A percentile compares a stretch with the other conserved stretches of the same genome.
Conservation (phyloP, 2,797 vertebrate species). For the Myotis myotis region DNA sequence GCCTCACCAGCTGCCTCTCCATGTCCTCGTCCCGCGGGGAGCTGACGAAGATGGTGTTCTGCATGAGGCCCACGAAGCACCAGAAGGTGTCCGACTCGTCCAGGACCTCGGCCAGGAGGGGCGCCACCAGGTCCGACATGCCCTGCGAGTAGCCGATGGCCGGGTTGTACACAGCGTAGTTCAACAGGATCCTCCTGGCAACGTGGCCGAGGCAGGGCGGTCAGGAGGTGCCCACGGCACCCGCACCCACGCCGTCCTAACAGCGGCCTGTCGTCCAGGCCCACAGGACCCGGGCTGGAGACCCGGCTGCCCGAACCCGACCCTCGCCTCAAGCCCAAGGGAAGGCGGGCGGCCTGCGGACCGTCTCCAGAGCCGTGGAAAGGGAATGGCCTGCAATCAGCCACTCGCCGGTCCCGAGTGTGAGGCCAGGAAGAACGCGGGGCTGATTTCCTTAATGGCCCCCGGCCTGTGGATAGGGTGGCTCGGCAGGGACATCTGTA, state of each 20-base stretch:
- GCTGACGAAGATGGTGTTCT: constrained; percentile 99
- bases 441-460: neutral
- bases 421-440: neutral
- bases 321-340: neutral
- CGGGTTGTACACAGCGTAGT: constrained; percentile 96
- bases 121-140: constrained; percentile 99
- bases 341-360: neutral
- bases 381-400: neutral
- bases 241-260: neutral
- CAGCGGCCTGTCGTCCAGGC: accelerated
- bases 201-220: neutral
- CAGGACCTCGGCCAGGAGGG: constrained; percentile 94
- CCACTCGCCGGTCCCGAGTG: neutral
- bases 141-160: constrained; percentile 97
- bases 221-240: accelerated
- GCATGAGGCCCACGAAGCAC: constrained; percentile 99
- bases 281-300: neutral
- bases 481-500: neutral
- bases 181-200: constrained; percentile 93
- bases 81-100: constrained; percentile 99
- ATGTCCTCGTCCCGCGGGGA: constrained; percentile 97
- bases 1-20: constrained; percentile 97
- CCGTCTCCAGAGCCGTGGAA: neutral
- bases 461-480: neutral
- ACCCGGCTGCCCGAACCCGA: accelerated